A percentile compares a stretch with the other conserved stretches of the same genome.
phyloP scores from a whole-genome alignment of 2,797 vertebrate species.

The Xyrichtys novacula region DNA sequence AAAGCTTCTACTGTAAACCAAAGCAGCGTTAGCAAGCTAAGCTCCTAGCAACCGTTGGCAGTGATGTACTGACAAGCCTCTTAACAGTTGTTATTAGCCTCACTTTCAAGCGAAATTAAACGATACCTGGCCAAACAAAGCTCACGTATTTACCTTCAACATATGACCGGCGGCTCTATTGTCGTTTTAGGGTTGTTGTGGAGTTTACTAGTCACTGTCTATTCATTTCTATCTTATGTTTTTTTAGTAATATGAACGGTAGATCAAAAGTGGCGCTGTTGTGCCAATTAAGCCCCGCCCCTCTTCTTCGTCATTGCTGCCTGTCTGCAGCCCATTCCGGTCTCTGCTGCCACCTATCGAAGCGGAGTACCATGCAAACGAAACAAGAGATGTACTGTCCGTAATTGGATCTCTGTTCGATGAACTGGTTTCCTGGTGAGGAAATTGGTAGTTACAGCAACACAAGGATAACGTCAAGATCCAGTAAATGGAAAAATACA shows the following conservation, averaged over 20 bases:
- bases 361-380: neutral
- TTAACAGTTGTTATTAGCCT: neutral
- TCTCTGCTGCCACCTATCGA: conserved; percentile 48
- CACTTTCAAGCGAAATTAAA: neutral
- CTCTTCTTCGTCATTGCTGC: neutral
- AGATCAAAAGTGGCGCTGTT: conserved; percentile 76
- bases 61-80: neutral
- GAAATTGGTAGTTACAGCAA: neutral
- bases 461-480: neutral
- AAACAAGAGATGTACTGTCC: neutral
- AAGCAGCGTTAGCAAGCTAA: conserved; percentile 49
- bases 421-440: neutral
- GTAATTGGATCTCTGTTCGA: too few relatives aligned
- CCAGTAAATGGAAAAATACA: neutral
- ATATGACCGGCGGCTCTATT: neutral
- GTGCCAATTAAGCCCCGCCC: conserved; percentile 14
- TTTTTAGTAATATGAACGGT: neutral
- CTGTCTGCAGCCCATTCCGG: rapidly evolving
- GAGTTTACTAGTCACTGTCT: neutral
- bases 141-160: neutral
- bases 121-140: neutral
- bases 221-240: neutral
- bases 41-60: conserved; percentile 53
- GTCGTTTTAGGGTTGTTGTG: neutral
- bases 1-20: neutral